phyloP scores from a whole-genome alignment of 2,888 invertebrate species.

The Aphrophora alni region DNA sequence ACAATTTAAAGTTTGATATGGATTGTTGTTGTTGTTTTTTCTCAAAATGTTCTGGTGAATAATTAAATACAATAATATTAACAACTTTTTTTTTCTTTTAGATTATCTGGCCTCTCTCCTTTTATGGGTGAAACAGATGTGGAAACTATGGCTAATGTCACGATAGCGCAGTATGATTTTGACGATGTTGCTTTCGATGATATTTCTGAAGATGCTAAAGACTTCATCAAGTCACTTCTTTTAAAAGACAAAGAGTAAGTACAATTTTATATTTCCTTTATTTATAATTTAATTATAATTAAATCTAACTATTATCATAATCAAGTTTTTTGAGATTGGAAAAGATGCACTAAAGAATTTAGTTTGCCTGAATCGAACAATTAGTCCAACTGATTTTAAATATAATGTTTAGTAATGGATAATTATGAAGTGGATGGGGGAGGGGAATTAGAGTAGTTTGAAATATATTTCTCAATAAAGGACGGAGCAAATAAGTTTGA shows the following conservation, averaged over 20 bases:
- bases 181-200: constrained; percentile 96
- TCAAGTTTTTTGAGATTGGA: not conserved
- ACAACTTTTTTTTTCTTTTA: constrained; percentile 57
- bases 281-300: not conserved
- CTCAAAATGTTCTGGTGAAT: too few species aligned
- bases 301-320: constrained; percentile 4
- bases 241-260: constrained; percentile 92
- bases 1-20: too few species aligned
- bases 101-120: constrained; percentile 94
- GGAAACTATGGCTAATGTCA: constrained; percentile 99
- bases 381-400: too few species aligned
- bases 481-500: too few species aligned
- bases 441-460: too few species aligned
- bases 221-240: constrained; percentile 92
- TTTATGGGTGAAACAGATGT: constrained; percentile 98
- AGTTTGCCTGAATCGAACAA: too few species aligned
- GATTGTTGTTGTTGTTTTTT: too few species aligned
- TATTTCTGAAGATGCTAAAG: constrained; percentile 93
- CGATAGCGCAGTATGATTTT: constrained; percentile 95
- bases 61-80: too few species aligned
- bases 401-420: too few species aligned
- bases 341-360: too few species aligned
- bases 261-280: constrained; percentile 14
- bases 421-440: too few species aligned
- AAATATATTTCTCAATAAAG: too few species aligned